These are phyloP conservation scores for Neolamprologus longior DNA, from an alignment of 2,113 vertebrate genomes.

Conservation along the genomic window DNA sequence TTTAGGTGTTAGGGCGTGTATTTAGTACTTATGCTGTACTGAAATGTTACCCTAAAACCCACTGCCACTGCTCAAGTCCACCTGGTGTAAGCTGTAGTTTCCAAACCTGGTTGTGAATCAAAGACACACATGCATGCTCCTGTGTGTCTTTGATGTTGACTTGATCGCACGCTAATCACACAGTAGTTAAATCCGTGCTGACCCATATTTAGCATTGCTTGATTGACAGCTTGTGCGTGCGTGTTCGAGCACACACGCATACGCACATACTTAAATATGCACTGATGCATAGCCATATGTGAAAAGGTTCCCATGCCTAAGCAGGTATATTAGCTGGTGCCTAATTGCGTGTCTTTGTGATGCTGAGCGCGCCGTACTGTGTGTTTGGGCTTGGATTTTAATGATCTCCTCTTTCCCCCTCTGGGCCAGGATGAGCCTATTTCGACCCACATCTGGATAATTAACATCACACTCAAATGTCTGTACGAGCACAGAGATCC, in stretches of 20 bases:
- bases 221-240: neutral
- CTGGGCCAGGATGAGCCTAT: conserved; percentile 28
- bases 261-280: neutral
- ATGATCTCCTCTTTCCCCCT: conserved; percentile 52
- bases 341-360: conserved; percentile 32
- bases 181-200: conserved; percentile 9
- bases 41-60: neutral
- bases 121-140: neutral
- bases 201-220: conserved; percentile 41
- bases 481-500: conserved; percentile 20
- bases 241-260: neutral
- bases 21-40: neutral
- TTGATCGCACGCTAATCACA: conserved; percentile 39
- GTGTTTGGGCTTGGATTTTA: conserved; percentile 37
- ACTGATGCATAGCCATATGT: neutral
- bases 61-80: neutral
- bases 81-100: neutral
- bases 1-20: neutral
- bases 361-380: neutral
- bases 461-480: conserved; percentile 59
- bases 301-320: neutral
- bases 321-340: conserved; percentile 25
- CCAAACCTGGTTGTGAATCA: neutral
- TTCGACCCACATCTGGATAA: conserved; percentile 66
- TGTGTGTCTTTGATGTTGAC: conserved; percentile 10